Evolutionary conservation across 37 sponge, comb jelly and placozoan species (phyloP), one percentile per base, ranked within the genome.

Genomic region (Hexactinellida sp.): DNA sequence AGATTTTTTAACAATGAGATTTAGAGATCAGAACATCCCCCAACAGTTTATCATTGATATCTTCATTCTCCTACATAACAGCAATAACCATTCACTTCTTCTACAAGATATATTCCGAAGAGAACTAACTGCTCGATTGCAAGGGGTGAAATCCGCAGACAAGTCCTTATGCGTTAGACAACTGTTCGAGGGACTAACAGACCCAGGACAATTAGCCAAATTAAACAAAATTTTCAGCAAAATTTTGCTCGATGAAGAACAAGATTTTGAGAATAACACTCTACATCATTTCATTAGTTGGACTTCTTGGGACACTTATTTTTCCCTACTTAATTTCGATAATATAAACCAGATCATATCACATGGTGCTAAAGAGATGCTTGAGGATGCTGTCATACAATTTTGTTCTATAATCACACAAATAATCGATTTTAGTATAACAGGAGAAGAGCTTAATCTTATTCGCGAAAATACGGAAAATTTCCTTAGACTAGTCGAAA

Each of bases 301-400:
- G 76, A 25, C 25, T 63, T 63, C 76, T 21, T 63, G 76, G 76
- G 76, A n/a, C 13, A 63, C 76, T 63, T 63, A 63, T 63, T 63
- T 63, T 63, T 7, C 1, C 3, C 30, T 63, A 7, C 76, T 63
- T 63, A 28, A n/a, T n/a, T 63, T 23, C 30, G 76, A 63, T 32
- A n/a, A 63, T 25, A 63, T 63, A 21, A 7, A n/a, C 3, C 28
- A 63, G 3, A 25, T 63, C 25, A 5, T 63, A 5, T 63, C 76
- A 5, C 21, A 23, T 5, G 32, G 13, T 7, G 76, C 76, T 32
- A 25, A 25, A 25, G 76, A 63, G 3, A 23, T 63, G 76, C 76
- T 63, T 28, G 21, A 25, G 3, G 3, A 21, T 23, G 76, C 76
- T 63, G 3, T 23, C 3, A 23, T 25, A 63, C 76, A 63, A 63